A percentile compares a stretch with the other conserved stretches of the same genome.
These are phyloP conservation scores for Nemapogon koenigi DNA, from an alignment of 2,888 invertebrate species.

Conservation along the genomic window DNA sequence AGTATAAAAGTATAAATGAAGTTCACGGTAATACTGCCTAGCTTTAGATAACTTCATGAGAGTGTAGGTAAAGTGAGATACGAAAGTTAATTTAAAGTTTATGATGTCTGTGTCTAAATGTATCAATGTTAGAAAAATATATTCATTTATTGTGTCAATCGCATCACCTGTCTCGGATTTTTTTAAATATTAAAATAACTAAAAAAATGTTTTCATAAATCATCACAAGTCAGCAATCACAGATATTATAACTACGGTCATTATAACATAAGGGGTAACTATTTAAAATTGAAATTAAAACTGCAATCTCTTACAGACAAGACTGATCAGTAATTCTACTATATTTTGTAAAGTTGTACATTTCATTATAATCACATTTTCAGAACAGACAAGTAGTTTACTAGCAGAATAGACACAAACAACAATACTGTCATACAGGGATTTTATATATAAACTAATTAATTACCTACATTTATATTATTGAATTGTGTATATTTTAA, in stretches of 20 bases:
- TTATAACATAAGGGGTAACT: neutral
- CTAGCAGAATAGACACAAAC: constrained; percentile 1
- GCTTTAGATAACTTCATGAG: constrained; percentile 46
- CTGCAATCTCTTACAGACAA: constrained; percentile 45
- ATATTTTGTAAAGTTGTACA: constrained; percentile 60
- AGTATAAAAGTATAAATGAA: constrained; percentile 52
- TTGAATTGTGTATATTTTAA: constrained; percentile 55
- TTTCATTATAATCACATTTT: constrained; percentile 24
- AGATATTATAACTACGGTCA: neutral
- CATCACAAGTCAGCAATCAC: neutral
- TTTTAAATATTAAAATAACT: too few relatives aligned
- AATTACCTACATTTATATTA: constrained; percentile 38
- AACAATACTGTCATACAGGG: constrained; percentile 50
- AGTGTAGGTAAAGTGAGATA: too few relatives aligned
- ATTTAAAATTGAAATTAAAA: constrained; percentile 11
- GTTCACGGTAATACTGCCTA: constrained; percentile 44
- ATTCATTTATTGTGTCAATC: too few relatives aligned
- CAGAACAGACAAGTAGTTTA: too few relatives aligned
- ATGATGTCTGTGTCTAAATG: too few relatives aligned
- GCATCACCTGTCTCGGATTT: too few relatives aligned
- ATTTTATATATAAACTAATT: constrained; percentile 58
- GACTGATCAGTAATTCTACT: constrained; percentile 62
- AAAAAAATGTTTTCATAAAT: too few relatives aligned
- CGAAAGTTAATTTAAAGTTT: too few relatives aligned
- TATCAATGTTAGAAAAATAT: too few relatives aligned